Evolutionary conservation across 1,140 invertebrate genomes (phyloP).

Genomic region (Trachymyrmex cornetzi): DNA sequence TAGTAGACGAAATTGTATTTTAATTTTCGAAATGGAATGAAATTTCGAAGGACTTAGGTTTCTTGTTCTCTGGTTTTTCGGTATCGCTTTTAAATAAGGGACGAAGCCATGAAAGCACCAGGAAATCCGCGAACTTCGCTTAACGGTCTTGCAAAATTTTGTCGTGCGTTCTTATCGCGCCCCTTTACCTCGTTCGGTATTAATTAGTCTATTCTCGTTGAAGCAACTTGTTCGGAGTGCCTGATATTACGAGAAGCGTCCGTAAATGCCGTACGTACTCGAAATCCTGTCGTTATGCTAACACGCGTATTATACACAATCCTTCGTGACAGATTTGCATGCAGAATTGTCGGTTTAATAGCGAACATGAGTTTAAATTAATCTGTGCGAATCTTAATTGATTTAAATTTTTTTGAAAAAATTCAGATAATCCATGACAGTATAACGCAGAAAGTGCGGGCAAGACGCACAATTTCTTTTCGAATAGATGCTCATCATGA

Average conservation of each 20-base stretch:
- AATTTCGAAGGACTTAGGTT: not conserved
- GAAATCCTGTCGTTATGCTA: constrained; percentile 40
- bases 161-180: not conserved
- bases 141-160: constrained; percentile 8
- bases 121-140: not conserved
- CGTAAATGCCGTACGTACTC: constrained; percentile 38
- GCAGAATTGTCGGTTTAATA: not conserved
- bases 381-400: not conserved
- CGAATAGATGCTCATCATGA: not conserved
- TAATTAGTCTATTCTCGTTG: constrained; percentile 79
- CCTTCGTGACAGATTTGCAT: not conserved
- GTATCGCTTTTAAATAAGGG: not conserved
- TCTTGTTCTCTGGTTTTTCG: not conserved
- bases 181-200: constrained; percentile 24
- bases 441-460: not conserved
- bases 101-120: not conserved
- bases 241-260: constrained; percentile 78
- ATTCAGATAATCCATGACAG: constrained; percentile 34
- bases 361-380: not conserved
- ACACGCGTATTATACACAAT: not conserved
- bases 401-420: constrained; percentile 26
- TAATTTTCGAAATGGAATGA: not conserved
- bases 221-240: constrained; percentile 82
- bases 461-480: not conserved
- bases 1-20: not conserved